These are phyloP conservation scores for Alloscopus bannaensis DNA, from an alignment of 2,888 invertebrate genomes.

Conservation along the genomic window DNA sequence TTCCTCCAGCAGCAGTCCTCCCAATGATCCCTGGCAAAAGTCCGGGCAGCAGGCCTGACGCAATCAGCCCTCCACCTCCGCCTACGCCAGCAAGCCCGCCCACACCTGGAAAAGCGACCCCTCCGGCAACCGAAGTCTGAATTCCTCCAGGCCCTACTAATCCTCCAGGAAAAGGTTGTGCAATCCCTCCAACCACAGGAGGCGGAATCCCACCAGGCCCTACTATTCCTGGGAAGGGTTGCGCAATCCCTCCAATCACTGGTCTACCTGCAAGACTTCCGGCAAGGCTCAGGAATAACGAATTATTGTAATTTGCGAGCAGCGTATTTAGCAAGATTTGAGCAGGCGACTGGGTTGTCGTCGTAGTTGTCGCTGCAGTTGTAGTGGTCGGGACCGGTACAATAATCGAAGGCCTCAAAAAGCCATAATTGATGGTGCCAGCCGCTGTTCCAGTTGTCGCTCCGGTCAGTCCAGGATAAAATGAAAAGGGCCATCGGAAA, in stretches of 20 bases:
- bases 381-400: conserved; percentile 42
- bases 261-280: conserved; percentile 20
- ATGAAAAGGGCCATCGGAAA: conserved; percentile 27
- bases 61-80: conserved; percentile 28
- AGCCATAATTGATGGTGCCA: conserved; percentile 29
- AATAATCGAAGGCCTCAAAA: conserved; percentile 17
- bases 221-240: conserved; percentile 24
- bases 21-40: conserved; percentile 5
- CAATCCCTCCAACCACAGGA: conserved; percentile 33
- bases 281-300: background rate
- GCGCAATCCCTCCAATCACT: conserved; percentile 38
- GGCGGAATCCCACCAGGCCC: too few relatives aligned
- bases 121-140: conserved; percentile 13
- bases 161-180: conserved; percentile 26
- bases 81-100: conserved; percentile 22
- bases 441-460: conserved; percentile 7
- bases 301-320: conserved; percentile 11
- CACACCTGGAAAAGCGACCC: conserved; percentile 7
- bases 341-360: conserved; percentile 40
- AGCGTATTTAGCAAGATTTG: conserved; percentile 38
- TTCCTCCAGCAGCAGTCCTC: background rate
- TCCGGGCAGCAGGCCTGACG: conserved; percentile 6
- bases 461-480: conserved; percentile 11
- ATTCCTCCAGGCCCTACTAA: conserved; percentile 12
- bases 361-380: conserved; percentile 63